Base-by-base conservation (phyloP, 2,797 vertebrate species). In the Manis pentadactyla region DNA sequence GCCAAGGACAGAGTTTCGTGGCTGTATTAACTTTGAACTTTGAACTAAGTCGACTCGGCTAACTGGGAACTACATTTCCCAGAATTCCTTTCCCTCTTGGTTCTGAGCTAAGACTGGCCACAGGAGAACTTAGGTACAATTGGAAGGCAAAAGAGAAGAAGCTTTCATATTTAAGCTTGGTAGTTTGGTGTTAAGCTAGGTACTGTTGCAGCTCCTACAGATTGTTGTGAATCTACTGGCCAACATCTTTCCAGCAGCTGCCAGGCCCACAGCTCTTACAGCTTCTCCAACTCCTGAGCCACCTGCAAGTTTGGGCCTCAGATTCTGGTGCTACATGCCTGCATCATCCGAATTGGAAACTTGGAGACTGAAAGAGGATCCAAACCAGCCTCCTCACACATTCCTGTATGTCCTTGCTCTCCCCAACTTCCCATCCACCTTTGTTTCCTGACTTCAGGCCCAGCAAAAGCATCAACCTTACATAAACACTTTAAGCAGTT, bases 121-220 rank as follows among this genome's bases (percentile, higher is more conserved):
- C 55, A 59, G 31, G 29, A 63, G 37, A 75, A 64, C 57, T 13
- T 25, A 34, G 39, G 46, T 12, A 4, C 51, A 7, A 73, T 0
- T 25, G 27, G 21, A 89, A 94, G 77, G 27, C 55, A 68, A 64
- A 63, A 73, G 13, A 14, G 25, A 63, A 55, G 12, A 53, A 92
- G 42, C 31, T 17, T 37, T 53, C n/a, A 64, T 27, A 25, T 42
- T 71, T 63, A 71, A 34, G 23, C 27, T 37, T 31, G 39, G 46
- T 61, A 77, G 39, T 57, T 15, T 66, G 73, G 51, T 11, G 0
- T 0, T 39, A 55, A 61, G 49, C 86, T 55, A 87, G 34, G 18
- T 0, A 0, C 42, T 59, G 27, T 4, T 11, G 39, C 3, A 7
- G 21, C 34, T 34, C 39, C 83, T 74, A 4, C 1, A 34, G 0